Conservation (phyloP, 53 echinoderm and acorn worm species). For the Henricia sp. region DNA sequence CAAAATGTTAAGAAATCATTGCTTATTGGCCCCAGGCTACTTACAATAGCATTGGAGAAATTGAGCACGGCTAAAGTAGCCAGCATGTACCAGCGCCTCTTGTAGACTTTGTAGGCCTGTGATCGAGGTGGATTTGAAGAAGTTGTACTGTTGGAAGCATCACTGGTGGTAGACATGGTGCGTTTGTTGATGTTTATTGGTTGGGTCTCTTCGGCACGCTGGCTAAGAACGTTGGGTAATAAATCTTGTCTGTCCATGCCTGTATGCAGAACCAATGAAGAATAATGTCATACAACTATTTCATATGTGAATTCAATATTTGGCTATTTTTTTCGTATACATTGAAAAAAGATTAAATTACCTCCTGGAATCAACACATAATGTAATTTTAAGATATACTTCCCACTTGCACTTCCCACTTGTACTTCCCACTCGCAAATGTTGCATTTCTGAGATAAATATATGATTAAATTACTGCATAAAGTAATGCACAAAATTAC, state of each 20-base stretch:
- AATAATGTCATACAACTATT: background rate
- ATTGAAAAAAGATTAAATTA: background rate
- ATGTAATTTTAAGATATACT: background rate
- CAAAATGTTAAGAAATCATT: no score
- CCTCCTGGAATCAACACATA: background rate
- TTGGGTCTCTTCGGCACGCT: background rate
- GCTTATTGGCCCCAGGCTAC: no score
- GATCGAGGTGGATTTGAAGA: background rate
- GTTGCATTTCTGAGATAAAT: background rate
- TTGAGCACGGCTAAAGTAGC: constrained; percentile 82
- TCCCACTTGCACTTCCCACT: background rate
- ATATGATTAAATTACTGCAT: no score
- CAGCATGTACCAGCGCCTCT: constrained; percentile 86
- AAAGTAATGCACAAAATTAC: no score
- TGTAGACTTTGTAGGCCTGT: constrained; percentile 69
- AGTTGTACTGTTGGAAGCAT: background rate
- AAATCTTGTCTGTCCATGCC: constrained; percentile 16
- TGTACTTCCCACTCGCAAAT: background rate
- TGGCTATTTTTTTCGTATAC: background rate
- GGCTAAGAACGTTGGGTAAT: background rate
- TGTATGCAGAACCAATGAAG: background rate
- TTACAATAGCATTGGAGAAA: constrained; percentile 97
- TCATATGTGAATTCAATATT: background rate
- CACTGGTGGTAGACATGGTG: constrained; percentile 25
- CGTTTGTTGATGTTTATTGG: background rate